Base-by-base conservation (phyloP, 2,797 vertebrate species). In the Capromys pilorides region DNA sequence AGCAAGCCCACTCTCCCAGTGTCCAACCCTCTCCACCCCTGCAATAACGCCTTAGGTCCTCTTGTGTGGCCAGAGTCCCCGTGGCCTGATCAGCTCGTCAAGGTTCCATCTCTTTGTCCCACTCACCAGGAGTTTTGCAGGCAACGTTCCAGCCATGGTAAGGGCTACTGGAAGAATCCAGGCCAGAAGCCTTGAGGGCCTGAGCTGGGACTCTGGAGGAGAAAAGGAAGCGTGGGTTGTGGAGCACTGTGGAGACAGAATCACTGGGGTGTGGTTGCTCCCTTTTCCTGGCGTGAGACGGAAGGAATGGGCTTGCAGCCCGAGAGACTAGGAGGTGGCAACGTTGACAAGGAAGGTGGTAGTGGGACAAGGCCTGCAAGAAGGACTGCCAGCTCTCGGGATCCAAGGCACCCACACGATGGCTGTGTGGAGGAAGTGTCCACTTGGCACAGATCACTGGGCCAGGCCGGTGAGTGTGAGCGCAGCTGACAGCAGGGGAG, bases 321-420 rank as follows among this genome's bases (percentile, higher is more conserved):
- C 5, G 67, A 54, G 89, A 92, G 69, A 26, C 36, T 6, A 19
- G 67, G 69, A 67, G 22, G 18, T n/a, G 84, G 31, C 22, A 21
- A 4, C 33, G 41, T 28, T 6, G 0, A 3, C 2, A 54, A 80
- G 81, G 45, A 2, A 33, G 45, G 22, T 75, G 9, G 14, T 2
- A 11, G 77, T 2, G 61, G 88, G 41, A 13, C 5, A 49, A 61
- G 39, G 36, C n/a, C 36, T 51, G 57, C 26, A 36, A 93, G 33
- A 59, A 31, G 39, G 83, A 2, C 2, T 16, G 31, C 54, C 33
- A 4, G 80, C 9, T 5, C 14, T 39, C 71, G 64, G 66, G 45
- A 51, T 5, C 19, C 26, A 41, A 75, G 83, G 10, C 31, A 12
- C 21, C 71, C 7, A 1, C 1, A 36, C 59, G 86, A 45, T 28